A percentile compares a stretch with the other conserved stretches of the same genome.
phyloP scores from a whole-genome alignment of 1,140 invertebrate species.

The Drosophila aff. region DNA sequence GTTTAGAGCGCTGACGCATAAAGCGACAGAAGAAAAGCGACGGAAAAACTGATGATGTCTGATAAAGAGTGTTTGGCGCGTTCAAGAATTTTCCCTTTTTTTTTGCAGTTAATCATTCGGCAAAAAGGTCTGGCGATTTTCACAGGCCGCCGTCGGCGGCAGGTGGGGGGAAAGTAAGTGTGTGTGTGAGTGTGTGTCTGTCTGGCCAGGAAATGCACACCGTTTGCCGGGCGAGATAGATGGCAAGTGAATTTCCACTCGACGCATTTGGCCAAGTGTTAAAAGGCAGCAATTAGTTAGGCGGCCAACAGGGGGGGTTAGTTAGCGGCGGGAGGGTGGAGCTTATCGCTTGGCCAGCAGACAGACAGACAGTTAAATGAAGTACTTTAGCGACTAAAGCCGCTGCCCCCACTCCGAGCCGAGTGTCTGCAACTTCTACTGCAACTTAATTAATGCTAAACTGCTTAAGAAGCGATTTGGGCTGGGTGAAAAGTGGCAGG shows the following conservation, averaged over 20 bases:
- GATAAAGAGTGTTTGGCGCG: slow-evolving; percentile 49
- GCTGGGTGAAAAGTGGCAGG: slow-evolving; percentile 1
- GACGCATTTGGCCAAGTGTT: slow-evolving; percentile 57
- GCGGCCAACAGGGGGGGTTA: slow-evolving; percentile 21
- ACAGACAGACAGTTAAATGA: slow-evolving; percentile 71
- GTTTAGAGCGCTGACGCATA: slow-evolving; percentile 80
- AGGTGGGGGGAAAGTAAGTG: neutral
- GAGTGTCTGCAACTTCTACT: slow-evolving; percentile 64
- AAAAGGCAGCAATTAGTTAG: slow-evolving; percentile 75
- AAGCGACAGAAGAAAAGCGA: slow-evolving; percentile 40
- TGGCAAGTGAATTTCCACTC: slow-evolving; percentile 31
- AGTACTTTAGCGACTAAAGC: slow-evolving; percentile 50
- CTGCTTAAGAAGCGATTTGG: slow-evolving; percentile 66
- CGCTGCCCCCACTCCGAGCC: neutral
- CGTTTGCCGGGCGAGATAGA: slow-evolving; percentile 22
- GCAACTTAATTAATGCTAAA: slow-evolving; percentile 81
- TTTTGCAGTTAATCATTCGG: slow-evolving; percentile 27
- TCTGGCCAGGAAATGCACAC: slow-evolving; percentile 54
- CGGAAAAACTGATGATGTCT: slow-evolving; percentile 59
- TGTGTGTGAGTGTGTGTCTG: neutral
- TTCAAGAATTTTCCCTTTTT: slow-evolving; percentile 9
- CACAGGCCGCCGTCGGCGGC: slow-evolving; percentile 4
- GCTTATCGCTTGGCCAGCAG: slow-evolving; percentile 75
- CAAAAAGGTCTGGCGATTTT: slow-evolving; percentile 18
- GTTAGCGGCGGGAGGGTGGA: neutral